Conservation (phyloP, 2,113 vertebrate species). For the Myodes glareolus region DNA sequence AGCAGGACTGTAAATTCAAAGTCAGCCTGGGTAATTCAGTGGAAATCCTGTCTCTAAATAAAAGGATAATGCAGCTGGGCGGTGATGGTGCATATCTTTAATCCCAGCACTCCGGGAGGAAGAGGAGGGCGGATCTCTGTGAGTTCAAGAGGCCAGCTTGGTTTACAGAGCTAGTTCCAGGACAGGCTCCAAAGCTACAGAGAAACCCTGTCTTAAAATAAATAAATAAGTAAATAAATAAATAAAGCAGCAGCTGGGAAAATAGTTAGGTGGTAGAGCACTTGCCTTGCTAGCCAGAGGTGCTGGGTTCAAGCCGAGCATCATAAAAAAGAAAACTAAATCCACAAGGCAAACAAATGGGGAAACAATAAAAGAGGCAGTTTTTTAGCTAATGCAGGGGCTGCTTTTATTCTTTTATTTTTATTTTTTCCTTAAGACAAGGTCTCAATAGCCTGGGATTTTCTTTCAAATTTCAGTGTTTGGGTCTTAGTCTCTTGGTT, state of each 20-base stretch:
- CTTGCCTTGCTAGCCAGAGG: not conserved
- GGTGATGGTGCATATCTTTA: too few species aligned
- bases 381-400: not conserved
- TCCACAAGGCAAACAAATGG: not conserved
- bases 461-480: conserved; percentile 36
- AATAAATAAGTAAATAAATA: too few species aligned
- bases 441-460: not conserved
- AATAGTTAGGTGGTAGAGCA: not conserved
- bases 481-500: not conserved
- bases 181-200: too few species aligned
- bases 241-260: not conserved
- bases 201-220: too few species aligned
- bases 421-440: not conserved
- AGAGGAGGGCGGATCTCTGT: too few species aligned
- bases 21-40: not conserved
- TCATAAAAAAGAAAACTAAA: not conserved
- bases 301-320: not conserved
- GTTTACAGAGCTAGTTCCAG: too few species aligned
- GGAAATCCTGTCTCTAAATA: not conserved
- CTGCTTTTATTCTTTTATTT: not conserved
- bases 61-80: too few species aligned
- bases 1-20: not conserved
- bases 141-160: too few species aligned
- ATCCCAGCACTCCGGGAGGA: too few species aligned
- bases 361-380: not conserved